Conservation (phyloP, 2,888 invertebrate species). For the Gastrophysa polygoni region DNA sequence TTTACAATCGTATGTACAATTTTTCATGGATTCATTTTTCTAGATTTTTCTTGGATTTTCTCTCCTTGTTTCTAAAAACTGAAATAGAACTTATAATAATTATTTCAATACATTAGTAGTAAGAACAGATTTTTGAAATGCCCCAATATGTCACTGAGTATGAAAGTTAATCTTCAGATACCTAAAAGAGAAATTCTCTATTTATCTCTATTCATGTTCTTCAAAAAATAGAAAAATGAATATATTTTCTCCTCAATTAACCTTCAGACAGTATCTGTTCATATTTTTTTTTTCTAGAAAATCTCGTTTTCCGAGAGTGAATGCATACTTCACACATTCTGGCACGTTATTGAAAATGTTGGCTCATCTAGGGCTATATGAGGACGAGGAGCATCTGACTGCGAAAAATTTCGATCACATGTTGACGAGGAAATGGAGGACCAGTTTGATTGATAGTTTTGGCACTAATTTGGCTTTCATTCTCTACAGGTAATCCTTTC, state of each 20-base stretch:
- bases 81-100: too few species aligned
- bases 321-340: slow-evolving; percentile 82
- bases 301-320: slow-evolving; percentile 51
- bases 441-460: slow-evolving; percentile 74
- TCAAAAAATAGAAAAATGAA: too few species aligned
- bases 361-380: slow-evolving; percentile 74
- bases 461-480: slow-evolving; percentile 82
- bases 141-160: too few species aligned
- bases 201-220: too few species aligned
- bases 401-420: slow-evolving; percentile 60
- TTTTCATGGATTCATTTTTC: neutral
- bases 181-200: too few species aligned
- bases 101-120: too few species aligned
- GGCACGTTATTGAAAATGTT: slow-evolving; percentile 80
- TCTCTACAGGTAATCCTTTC: slow-evolving; percentile 58
- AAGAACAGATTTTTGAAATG: too few species aligned
- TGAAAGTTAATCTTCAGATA: too few species aligned
- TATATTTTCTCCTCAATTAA: too few species aligned
- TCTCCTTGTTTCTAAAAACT: too few species aligned
- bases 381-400: slow-evolving; percentile 66
- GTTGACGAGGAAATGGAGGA: slow-evolving; percentile 63
- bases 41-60: too few species aligned
- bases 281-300: slow-evolving; percentile 40
- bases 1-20: slow-evolving; percentile 64
- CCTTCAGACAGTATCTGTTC: too few species aligned